These are phyloP conservation scores for Adineta ricciae DNA, from an alignment of 2,888 invertebrate genomes.

Conservation along the genomic window DNA sequence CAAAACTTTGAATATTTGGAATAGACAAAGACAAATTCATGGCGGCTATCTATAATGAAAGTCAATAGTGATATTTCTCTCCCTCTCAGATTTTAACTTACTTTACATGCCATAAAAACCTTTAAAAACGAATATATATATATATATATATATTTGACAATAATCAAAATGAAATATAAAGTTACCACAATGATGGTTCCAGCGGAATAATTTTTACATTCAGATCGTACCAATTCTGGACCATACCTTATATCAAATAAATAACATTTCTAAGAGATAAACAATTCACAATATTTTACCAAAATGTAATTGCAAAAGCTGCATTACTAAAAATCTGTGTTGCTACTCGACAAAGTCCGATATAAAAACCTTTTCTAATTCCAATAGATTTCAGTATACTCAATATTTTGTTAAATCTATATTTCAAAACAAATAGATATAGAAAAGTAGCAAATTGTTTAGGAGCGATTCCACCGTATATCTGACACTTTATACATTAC, in stretches of 20 bases:
- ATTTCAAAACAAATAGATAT: too few relatives aligned
- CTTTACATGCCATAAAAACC: background rate
- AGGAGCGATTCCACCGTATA: too few relatives aligned
- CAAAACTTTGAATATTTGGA: constrained; percentile 42
- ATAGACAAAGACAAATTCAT: constrained; percentile 47
- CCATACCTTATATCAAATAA: background rate
- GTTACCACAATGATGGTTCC: background rate
- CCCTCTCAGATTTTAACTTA: background rate
- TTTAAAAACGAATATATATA: background rate
- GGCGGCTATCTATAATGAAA: constrained; percentile 36
- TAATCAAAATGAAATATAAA: background rate
- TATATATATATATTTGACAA: too few relatives aligned
- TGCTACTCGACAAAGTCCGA: background rate
- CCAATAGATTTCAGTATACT: background rate
- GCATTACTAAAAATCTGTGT: background rate
- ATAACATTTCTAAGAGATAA: background rate
- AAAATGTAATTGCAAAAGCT: background rate
- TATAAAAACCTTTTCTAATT: background rate
- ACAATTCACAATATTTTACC: background rate
- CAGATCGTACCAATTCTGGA: background rate
- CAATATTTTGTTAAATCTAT: background rate
- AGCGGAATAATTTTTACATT: background rate
- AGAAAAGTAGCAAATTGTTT: too few relatives aligned
- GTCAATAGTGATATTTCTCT: background rate
- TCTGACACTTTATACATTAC: too few relatives aligned